Base-by-base conservation (phyloP, 2,113 vertebrate species). In the Calonectris borealis region DNA sequence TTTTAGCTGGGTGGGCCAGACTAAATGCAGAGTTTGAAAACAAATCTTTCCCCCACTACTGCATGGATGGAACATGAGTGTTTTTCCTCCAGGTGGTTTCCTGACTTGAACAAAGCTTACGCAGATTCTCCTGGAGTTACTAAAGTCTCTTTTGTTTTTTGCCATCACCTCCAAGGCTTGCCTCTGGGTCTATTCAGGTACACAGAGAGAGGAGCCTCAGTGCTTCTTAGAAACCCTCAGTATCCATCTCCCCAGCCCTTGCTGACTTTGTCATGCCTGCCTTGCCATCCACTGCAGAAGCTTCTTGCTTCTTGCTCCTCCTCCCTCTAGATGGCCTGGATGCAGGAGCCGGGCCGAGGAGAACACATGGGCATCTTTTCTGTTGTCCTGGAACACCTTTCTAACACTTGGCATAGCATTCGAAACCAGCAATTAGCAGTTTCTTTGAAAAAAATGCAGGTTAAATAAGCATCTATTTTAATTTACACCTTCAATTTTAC, bases 311-410 rank as follows among this genome's bases (percentile, higher is more conserved):
- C 61, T 51, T 1, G 0, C 13, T 55, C 55, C 55, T 89, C 9
- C 24, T 62, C 15, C 8, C 17, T 71, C 51, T 77, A 25, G 36
- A 57, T 38, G 29, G 13, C 36, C 32, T 27, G 36, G 27, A 34
- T 68, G 54, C 40, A 31, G 60, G 4, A 85, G 5, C 32, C 49
- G 65, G 34, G 34, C 29, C 18, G 58, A 64, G 11, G 8, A 60
- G n/a, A 65, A 60, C 27, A 36, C 12, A 40, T 0, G 0, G 24
- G 16, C 24, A 27, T 58, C 24, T 46, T 44, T 62, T 69, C 62
- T 27, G 20, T 52, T 76, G 42, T 52, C 62, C 48, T 12, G 16
- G 36, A 36, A 75, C 36, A n/a, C 16, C 32, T 64, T 86, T 58
- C 49, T 52, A 57, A 62, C 19, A 31, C 9, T 62, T 85, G 26